Conservation (phyloP, 1,140 invertebrate genomes). For the Sinella curviseta region DNA sequence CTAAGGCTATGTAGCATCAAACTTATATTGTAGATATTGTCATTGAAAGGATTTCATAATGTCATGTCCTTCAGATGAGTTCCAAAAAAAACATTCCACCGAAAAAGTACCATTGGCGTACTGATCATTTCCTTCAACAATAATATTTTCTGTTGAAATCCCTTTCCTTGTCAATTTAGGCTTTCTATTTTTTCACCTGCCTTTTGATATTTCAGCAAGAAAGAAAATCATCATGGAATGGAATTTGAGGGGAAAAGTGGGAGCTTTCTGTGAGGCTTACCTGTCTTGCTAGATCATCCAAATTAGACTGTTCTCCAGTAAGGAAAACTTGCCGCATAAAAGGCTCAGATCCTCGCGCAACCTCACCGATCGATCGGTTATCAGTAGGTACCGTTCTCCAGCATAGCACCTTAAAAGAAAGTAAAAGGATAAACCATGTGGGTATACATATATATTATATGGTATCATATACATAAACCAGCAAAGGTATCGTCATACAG, state of each 20-base stretch:
- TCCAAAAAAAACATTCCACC: not conserved
- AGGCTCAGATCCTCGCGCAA: conserved; percentile 90
- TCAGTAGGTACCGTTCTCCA: conserved; percentile 92
- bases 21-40: too few relatives aligned
- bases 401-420: conserved; percentile 67
- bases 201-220: too few relatives aligned
- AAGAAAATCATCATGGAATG: not conserved
- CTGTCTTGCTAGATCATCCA: conserved; percentile 64
- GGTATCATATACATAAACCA: too few relatives aligned
- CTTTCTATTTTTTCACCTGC: too few relatives aligned
- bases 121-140: not conserved
- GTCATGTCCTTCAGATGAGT: not conserved
- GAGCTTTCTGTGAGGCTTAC: conserved; percentile 54
- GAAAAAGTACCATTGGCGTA: not conserved
- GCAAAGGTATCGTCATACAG: too few relatives aligned
- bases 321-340: conserved; percentile 94
- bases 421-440: too few relatives aligned
- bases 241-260: not conserved
- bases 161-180: too few relatives aligned
- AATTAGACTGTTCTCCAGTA: conserved; percentile 63
- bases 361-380: conserved; percentile 78
- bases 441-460: too few relatives aligned
- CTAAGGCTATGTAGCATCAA: too few relatives aligned
- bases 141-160: too few relatives aligned
- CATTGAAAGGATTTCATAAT: too few relatives aligned